phyloP scores from a whole-genome alignment of 2,888 invertebrate species.

The Autographa gamma region DNA sequence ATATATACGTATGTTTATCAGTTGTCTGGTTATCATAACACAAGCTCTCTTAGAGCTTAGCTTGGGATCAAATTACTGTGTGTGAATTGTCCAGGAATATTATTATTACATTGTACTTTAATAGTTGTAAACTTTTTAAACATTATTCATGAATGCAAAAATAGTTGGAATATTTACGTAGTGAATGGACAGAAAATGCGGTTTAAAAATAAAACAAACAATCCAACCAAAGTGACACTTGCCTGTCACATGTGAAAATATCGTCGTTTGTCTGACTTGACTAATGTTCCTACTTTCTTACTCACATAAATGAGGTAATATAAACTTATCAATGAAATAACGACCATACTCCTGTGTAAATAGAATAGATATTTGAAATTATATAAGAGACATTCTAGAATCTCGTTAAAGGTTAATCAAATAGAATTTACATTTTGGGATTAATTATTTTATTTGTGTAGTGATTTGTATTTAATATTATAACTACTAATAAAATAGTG shows the following conservation, averaged over 20 bases:
- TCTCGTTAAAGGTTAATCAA: background rate
- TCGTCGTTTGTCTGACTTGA: background rate
- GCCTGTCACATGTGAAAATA: constrained; percentile 7
- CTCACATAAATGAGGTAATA: background rate
- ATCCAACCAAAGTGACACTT: background rate
- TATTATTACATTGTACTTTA: background rate
- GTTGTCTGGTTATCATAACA: too few relatives aligned
- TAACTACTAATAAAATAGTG: constrained; percentile 16
- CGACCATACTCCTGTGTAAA: background rate
- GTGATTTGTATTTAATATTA: constrained; percentile 23
- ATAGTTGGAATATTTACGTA: background rate
- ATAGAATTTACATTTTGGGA: background rate
- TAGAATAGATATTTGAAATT: background rate
- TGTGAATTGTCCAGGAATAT: too few relatives aligned
- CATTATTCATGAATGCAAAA: background rate
- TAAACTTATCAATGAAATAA: background rate
- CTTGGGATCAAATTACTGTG: too few relatives aligned
- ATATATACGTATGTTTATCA: too few relatives aligned
- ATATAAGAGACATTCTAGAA: background rate
- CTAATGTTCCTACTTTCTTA: constrained; percentile 2
- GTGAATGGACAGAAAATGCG: background rate
- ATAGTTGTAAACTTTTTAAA: background rate
- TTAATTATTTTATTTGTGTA: constrained; percentile 20
- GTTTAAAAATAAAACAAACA: background rate
- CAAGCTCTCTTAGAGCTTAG: too few relatives aligned